Base-by-base conservation (phyloP, 2,113 vertebrate species). In the Macheiramphus alcinus region DNA sequence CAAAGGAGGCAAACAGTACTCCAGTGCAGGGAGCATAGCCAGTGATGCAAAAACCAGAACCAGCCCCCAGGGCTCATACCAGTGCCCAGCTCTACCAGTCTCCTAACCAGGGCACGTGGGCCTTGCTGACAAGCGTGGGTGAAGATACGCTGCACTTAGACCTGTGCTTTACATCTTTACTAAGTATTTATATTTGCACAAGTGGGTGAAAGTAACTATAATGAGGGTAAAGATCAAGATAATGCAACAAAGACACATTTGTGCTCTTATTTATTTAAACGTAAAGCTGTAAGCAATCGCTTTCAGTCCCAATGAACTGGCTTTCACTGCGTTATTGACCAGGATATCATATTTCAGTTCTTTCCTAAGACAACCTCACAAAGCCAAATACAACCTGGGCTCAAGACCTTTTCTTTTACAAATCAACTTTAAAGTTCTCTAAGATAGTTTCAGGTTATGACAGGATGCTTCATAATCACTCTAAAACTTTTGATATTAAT, bases 11-110 rank as follows among this genome's bases (percentile, higher is more conserved):
- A 45, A 23, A 53, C 4, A 8, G 25, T 13, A 8, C 25, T 20
- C 3, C 27, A 8, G 26, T 3, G 9, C 1, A 1, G 36, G 43
- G 16, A 45, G n/a, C 56, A 15, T 0, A 1, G 43, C 9, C 13
- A 56, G 48, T 2, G 19, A 20, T 58, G 38, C 6, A 16, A 11
- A 43, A 31, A 31, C 1, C 32, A 40, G 50, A 58, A 13, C 31
- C 18, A 9, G 50, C 32, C 3, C 16, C 5, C 20, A 18, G 22
- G 31, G 42, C 22, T 52, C 25, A 2, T 16, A 23, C 8, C 47
- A 34, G 13, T 31, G 36, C 36, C 27, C 23, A 17, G 19, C 47
- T 62, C 42, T 15, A 16, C 7, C 32, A 18, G 6, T 4, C 7
- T 4, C 13, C 53, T 38, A 22, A 29, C 11, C 11, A 22, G 48